These are phyloP conservation scores for Delphinapterus leucas DNA, from an alignment of 2,113 vertebrate species.

Conservation along the genomic window DNA sequence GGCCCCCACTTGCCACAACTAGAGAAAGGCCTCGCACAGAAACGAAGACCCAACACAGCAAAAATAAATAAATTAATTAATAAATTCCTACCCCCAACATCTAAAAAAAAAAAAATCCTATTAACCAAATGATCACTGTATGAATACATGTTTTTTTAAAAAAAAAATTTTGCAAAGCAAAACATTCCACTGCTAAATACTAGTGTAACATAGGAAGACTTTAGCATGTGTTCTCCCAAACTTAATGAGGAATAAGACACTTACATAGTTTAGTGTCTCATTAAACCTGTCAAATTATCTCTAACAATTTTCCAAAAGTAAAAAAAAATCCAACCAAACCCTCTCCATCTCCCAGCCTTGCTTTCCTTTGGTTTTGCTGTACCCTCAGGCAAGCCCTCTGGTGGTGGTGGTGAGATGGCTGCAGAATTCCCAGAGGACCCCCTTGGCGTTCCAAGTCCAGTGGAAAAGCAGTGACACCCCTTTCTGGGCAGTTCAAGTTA, in stretches of 20 bases:
- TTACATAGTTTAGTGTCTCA: not conserved
- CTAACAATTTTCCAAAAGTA: not conserved
- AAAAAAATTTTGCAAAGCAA: no score
- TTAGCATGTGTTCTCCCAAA: not conserved
- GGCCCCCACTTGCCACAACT: no score
- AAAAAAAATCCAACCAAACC: not conserved
- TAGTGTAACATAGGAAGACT: not conserved
- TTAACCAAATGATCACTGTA: no score
- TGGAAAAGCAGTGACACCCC: not conserved
- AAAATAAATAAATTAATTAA: no score
- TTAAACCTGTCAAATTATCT: not conserved
- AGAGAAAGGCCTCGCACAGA: no score
- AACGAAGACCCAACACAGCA: no score
- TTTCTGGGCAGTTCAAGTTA: not conserved
- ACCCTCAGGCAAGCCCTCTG: not conserved
- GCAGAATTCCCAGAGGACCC: no score
- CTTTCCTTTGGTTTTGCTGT: not conserved
- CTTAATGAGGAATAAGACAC: not conserved
- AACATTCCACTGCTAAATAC: not conserved
- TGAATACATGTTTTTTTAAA: no score
- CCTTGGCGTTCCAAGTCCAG: not conserved
- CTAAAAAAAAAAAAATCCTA: no score
- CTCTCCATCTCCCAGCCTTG: not conserved
- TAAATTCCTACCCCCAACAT: no score
- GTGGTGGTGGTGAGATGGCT: not conserved